A percentile compares a stretch with the other conserved stretches of the same genome.
Evolutionary conservation across 2,888 invertebrate species (phyloP).

Genomic region (Synanthedon andrenaeformis): DNA sequence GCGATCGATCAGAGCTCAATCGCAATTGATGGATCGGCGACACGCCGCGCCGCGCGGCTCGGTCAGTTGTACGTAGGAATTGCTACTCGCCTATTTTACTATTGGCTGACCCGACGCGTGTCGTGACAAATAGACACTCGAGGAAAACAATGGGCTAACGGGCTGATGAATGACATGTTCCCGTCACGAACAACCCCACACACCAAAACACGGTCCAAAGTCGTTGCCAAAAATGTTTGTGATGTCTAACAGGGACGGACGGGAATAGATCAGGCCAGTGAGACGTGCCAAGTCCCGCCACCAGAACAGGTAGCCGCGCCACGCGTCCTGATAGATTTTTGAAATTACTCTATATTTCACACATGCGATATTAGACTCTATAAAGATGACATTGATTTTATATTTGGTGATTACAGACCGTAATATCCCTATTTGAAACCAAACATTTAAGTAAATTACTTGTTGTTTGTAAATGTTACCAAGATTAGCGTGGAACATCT

Average conservation of each 20-base stretch:
- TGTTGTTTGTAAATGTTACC: too few species aligned
- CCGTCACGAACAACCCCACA: constrained; percentile 28
- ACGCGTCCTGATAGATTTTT: constrained; percentile 29
- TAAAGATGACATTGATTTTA: too few species aligned
- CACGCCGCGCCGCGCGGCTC: constrained; percentile 37
- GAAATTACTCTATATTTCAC: constrained; percentile 8
- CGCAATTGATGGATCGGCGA: constrained; percentile 59
- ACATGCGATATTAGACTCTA: too few species aligned
- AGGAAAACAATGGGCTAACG: constrained; percentile 61
- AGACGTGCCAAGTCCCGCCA: constrained; percentile 55
- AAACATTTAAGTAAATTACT: too few species aligned
- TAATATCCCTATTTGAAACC: too few species aligned
- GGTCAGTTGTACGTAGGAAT: constrained; percentile 34
- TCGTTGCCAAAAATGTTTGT: constrained; percentile 63
- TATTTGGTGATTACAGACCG: too few species aligned
- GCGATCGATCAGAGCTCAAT: constrained; percentile 59
- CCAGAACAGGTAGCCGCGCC: constrained; percentile 38
- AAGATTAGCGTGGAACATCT: too few species aligned
- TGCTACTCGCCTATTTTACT: constrained; percentile 41
- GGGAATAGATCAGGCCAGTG: constrained; percentile 54
- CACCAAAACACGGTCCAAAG: constrained; percentile 41
- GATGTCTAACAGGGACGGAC: constrained; percentile 44
- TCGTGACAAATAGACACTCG: constrained; percentile 53
- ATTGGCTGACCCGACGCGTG: constrained; percentile 46
- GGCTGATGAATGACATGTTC: constrained; percentile 65